These are phyloP conservation scores for Ivindomyrus marchei DNA, from an alignment of 2,113 vertebrate species.

Conservation along the genomic window DNA sequence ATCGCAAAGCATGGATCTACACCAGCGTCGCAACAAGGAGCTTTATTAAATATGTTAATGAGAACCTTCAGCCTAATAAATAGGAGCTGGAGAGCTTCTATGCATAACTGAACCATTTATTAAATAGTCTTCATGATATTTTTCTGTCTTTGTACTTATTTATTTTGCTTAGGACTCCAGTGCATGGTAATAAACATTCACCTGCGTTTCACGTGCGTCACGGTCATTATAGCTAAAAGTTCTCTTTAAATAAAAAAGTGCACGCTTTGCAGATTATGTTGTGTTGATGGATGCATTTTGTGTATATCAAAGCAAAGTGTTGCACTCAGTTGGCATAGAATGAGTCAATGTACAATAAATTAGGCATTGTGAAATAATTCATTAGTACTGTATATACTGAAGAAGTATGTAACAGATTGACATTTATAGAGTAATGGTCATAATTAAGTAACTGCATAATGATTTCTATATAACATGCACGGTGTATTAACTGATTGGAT, in stretches of 20 bases:
- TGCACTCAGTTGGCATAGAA: not conserved
- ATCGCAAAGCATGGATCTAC: not conserved
- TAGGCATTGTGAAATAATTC: not conserved
- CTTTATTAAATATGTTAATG: not conserved
- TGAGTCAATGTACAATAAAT: not conserved
- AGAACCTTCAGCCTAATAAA: not conserved
- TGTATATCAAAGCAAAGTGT: not conserved
- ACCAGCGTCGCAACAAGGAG: not conserved
- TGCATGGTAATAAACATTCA: not conserved
- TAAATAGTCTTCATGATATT: not conserved
- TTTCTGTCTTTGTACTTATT: not conserved
- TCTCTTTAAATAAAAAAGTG: not conserved
- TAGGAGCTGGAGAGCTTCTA: not conserved
- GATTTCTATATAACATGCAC: not conserved
- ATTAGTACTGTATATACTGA: not conserved
- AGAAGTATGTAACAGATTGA: not conserved
- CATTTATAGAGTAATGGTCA: not conserved
- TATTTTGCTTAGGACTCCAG: not conserved
- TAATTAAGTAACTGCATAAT: not conserved
- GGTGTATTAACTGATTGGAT: not conserved
- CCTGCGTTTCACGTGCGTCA: not conserved
- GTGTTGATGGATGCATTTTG: not conserved
- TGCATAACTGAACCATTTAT: not conserved
- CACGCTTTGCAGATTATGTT: not conserved
- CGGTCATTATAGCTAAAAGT: not conserved